Evolutionary conservation across 2,797 vertebrate species (phyloP).

Genomic region (Graptemys geographica): DNA sequence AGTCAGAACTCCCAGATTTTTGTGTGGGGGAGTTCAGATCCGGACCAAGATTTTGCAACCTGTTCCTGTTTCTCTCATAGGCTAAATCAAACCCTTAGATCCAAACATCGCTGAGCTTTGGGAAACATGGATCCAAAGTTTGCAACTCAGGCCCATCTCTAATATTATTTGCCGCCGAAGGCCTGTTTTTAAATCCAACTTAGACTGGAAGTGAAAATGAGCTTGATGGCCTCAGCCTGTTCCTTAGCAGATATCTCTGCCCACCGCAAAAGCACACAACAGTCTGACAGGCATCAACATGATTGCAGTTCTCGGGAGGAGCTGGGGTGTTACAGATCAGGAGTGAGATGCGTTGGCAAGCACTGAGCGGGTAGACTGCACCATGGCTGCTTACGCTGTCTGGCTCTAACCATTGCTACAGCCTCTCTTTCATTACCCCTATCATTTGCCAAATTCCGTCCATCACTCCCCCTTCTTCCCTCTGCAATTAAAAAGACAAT

Average conservation of each 20-base stretch:
- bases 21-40: background rate
- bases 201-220: slow-evolving; percentile 41
- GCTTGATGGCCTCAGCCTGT: background rate
- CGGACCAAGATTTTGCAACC: slow-evolving; percentile 9
- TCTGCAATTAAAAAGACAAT: background rate
- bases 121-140: background rate
- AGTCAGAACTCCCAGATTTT: background rate
- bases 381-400: background rate
- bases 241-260: background rate
- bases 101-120: background rate
- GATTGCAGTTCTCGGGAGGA: background rate
- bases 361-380: fast-evolving
- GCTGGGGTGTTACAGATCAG: background rate
- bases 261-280: background rate
- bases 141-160: background rate
- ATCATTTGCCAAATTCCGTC: background rate
- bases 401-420: background rate
- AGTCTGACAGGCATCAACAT: background rate
- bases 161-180: background rate
- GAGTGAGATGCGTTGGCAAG: background rate
- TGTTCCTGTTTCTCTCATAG: background rate
- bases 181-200: background rate
- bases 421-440: fast-evolving
- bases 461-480: background rate
- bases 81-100: background rate